A percentile compares a stretch with the other conserved stretches of the same genome.
Evolutionary conservation across 2,797 vertebrate genomes (phyloP).

Genomic region (Acanthornis magna): DNA sequence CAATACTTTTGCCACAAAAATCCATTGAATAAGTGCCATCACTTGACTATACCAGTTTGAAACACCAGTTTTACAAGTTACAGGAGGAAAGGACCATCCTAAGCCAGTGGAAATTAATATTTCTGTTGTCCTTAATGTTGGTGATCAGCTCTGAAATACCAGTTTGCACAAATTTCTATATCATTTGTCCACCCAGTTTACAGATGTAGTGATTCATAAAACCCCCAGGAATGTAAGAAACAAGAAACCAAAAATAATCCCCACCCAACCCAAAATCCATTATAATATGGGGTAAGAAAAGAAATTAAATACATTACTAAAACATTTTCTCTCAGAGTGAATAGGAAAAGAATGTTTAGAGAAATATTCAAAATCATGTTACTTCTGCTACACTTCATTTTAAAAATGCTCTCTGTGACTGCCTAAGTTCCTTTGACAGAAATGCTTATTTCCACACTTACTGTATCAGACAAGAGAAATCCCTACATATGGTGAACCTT

Average conservation of each 20-base stretch:
- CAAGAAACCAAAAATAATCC: not conserved
- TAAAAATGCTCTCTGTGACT: not conserved
- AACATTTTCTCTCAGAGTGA: not conserved
- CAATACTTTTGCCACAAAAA: not conserved
- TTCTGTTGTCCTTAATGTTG: not conserved
- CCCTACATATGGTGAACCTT: not conserved
- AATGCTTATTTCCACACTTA: not conserved
- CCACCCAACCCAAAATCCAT: not conserved
- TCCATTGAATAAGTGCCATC: not conserved
- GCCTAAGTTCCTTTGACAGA: slow-evolving; percentile 2
- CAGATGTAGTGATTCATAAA: not conserved
- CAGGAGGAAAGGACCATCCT: not conserved
- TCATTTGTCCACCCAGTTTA: not conserved
- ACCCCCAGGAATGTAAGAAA: not conserved
- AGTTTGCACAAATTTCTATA: not conserved
- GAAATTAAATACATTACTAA: not conserved
- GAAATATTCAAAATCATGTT: slow-evolving; percentile 20
- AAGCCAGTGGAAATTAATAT: not conserved
- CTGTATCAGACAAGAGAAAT: not conserved
- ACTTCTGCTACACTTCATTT: slow-evolving; percentile 8
- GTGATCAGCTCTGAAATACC: not conserved
- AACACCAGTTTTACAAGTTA: not conserved
- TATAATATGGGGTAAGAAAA: not conserved
- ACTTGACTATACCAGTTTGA: not conserved
- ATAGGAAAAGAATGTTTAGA: not conserved